Base-by-base conservation (phyloP, 2,113 vertebrate genomes). In the Typhlomys cinereus region DNA sequence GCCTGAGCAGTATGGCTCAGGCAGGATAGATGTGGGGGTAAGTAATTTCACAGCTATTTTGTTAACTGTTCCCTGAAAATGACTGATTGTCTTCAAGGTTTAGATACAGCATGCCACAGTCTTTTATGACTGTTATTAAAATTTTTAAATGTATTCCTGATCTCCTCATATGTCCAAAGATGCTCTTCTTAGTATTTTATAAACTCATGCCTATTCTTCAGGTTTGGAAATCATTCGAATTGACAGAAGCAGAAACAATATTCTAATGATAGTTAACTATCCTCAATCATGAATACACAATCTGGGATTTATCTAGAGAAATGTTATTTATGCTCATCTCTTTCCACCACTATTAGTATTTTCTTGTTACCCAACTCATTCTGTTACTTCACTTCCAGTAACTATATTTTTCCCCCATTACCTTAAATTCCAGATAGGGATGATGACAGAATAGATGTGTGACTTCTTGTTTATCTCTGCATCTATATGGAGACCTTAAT, bases 351-450 rank as follows among this genome's bases (percentile, higher is more conserved):
- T 57, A 13, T 69, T 71, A 78, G 4, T 15, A 44, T 73, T 92
- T 85, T 85, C 50, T 15, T 44, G 2, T 6, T 48, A 44, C 9
- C 15, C 62, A 17, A 64, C 21, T 84, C 59, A 64, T 67, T 78
- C 20, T 66, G 15, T 64, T 11, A 59, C 89, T 31, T 57, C 29
- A 62, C 9, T 81, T 80, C 75, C 29, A 73, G 1, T 39, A 29
- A 71, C 46, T 71, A 39, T 82, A 39, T 31, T 83, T 89, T 93
- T 61, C 48, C 6, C 71, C 44, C 92, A n/a, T n/a, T n/a, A n/a
- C n/a, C n/a, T n/a, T n/a, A n/a, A n/a, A n/a, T n/a, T n/a, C n/a
- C n/a, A n/a, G n/a, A n/a, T n/a, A n/a, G n/a, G n/a, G n/a, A 90
- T 8, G 66, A 41, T 10, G 46, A 90, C 8, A 67, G 31, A 87